phyloP scores from a whole-genome alignment of 2,113 vertebrate species.

The Erinaceus europaeus region DNA sequence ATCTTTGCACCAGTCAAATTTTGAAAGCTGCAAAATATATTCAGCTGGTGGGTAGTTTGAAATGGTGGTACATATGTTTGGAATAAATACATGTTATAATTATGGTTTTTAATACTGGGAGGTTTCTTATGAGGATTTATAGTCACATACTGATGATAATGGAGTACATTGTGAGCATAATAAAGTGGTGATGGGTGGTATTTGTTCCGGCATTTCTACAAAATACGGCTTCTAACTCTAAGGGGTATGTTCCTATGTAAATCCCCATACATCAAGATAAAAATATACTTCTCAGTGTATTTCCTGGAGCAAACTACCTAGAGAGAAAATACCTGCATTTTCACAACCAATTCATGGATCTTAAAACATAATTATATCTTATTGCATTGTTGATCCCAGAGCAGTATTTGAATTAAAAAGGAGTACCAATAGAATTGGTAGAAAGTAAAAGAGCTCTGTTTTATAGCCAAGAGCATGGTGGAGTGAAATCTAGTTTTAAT shows the following conservation, averaged over 20 bases:
- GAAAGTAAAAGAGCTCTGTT: slow-evolving; percentile 76
- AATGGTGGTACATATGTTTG: slow-evolving; percentile 76
- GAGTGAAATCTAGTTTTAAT: slow-evolving; percentile 77
- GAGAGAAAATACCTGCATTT: slow-evolving; percentile 77
- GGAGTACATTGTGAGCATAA: slow-evolving; percentile 75
- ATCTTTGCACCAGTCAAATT: slow-evolving; percentile 69
- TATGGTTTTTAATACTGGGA: slow-evolving; percentile 72
- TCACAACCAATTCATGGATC: slow-evolving; percentile 76
- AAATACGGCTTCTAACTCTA: slow-evolving; percentile 62
- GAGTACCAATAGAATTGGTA: slow-evolving; percentile 72
- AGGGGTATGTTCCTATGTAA: slow-evolving; percentile 71
- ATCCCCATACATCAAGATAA: slow-evolving; percentile 72
- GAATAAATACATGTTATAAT: slow-evolving; percentile 68
- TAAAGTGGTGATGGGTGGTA: slow-evolving; percentile 73
- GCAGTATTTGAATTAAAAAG: slow-evolving; percentile 80
- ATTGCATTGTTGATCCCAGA: slow-evolving; percentile 80
- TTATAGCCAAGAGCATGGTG: slow-evolving; percentile 72
- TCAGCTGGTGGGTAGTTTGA: slow-evolving; percentile 76
- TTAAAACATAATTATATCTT: slow-evolving; percentile 81
- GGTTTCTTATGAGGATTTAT: slow-evolving; percentile 80
- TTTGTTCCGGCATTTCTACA: slow-evolving; percentile 73
- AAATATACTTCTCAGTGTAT: slow-evolving; percentile 69
- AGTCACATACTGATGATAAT: slow-evolving; percentile 79
- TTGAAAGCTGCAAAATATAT: slow-evolving; percentile 74
- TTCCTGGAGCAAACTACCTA: slow-evolving; percentile 73